Evolutionary conservation across 2,888 invertebrate genomes (phyloP).

Genomic region (Sphecodes monilicornis): DNA sequence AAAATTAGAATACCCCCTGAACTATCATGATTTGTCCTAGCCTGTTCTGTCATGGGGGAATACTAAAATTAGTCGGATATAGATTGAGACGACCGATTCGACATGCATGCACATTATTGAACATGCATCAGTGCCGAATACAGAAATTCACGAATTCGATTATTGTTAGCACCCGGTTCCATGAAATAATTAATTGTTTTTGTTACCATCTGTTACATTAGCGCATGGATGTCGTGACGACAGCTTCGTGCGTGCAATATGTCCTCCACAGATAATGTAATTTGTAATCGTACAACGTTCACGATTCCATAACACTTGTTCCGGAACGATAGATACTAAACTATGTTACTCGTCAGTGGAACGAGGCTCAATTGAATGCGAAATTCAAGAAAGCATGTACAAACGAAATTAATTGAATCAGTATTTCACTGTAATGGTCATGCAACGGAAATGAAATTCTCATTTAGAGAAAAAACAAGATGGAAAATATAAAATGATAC

Average conservation of each 20-base stretch:
- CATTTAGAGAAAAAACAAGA: background rate
- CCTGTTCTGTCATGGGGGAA: background rate
- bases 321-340: conserved; percentile 16
- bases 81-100: background rate
- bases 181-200: conserved; percentile 56
- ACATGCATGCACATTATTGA: background rate
- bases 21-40: background rate
- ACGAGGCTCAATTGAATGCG: conserved; percentile 17
- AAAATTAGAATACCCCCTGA: background rate
- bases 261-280: conserved; percentile 54
- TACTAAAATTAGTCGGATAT: background rate
- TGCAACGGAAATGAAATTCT: background rate
- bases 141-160: conserved; percentile 28
- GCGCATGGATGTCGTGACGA: conserved; percentile 33
- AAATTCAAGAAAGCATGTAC: conserved; percentile 22
- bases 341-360: conserved; percentile 12
- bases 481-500: background rate
- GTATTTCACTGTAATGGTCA: background rate
- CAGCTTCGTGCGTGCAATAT: conserved; percentile 40
- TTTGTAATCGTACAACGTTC: conserved; percentile 41
- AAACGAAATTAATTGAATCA: conserved; percentile 13
- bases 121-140: conserved; percentile 1
- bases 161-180: conserved; percentile 51
- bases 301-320: conserved; percentile 8
- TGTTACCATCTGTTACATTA: conserved; percentile 52